Evolutionary conservation across 2,113 vertebrate genomes (phyloP), one percentile per base, ranked within the genome.

Genomic region (Arothron firmamentum): DNA sequence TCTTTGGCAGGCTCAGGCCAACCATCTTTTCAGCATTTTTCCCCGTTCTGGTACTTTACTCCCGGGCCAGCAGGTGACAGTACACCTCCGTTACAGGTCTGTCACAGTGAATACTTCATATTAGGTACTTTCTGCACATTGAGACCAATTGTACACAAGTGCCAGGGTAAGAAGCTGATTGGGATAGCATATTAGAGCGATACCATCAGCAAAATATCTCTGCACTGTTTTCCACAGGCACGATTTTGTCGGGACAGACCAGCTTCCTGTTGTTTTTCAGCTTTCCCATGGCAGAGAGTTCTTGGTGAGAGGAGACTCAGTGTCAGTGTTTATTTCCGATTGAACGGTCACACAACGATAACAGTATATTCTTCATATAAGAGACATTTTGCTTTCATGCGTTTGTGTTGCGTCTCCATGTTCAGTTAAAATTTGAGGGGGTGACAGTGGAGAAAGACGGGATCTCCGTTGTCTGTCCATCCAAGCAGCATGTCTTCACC

Each of bases 221-320:
- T 38, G 34, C 34, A 12, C 34, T 38, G 34, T 38, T 41, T 47
- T 58, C 85, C 61, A 25, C 75, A 99, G 97, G 56, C 95, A 97
- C 74, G 65, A 92, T 52, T 92, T 94, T 56, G 5, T 76, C 7
- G 94, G 94, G 65, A 92, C 82, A 0, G 85, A 95, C 74, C 86
- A 66, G 1, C 88, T 98, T 52, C 93, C 94, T 2, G 92, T 98
- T 43, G 75, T 97, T 48, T 86, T 97, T 79, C 97, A 95, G 87
- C 81, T 96, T 62, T 95, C 92, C 49, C 78, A 93, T n/a, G 95
- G 95, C 68, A 92, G 90, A 82, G 94, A 97, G 86, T 92, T 97
- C 75, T 83, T 94, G 94, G 97, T 99, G 85, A 93, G 94, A 52
- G 28, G 20, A 62, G 31, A 2, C 47, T 34, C 17, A 56, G 3